phyloP scores from a whole-genome alignment of 2,113 vertebrate genomes.

The Marmota flaviventris region DNA sequence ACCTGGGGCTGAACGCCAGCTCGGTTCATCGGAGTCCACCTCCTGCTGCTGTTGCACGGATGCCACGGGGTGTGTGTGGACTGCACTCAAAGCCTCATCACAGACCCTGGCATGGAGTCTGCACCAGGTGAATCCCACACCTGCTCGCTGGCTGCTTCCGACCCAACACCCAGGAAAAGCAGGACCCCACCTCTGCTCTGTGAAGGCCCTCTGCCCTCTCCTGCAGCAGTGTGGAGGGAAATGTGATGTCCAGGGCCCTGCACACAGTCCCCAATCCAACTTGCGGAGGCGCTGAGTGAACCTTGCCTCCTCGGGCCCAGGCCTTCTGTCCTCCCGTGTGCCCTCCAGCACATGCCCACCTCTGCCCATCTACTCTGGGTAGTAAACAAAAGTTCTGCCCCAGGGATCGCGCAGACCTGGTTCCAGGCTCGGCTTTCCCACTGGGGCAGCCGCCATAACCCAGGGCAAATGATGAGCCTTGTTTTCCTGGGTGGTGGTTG shows the following conservation, averaged over 20 bases:
- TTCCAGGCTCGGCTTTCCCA: not conserved
- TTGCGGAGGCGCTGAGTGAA: not conserved
- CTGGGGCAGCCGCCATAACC: not conserved
- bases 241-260: not conserved
- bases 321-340: not conserved
- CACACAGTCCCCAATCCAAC: not conserved
- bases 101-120: not conserved
- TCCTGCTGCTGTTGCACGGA: not conserved
- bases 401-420: not conserved
- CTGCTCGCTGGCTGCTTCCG: not conserved
- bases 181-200: not conserved
- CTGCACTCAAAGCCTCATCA: not conserved
- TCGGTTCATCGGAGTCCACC: not conserved
- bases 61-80: not conserved
- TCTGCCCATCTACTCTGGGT: not conserved
- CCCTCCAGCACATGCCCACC: not conserved
- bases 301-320: rapidly evolving
- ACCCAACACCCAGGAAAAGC: not conserved
- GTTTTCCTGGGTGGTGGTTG: not conserved
- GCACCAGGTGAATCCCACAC: not conserved
- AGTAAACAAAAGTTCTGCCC: not conserved
- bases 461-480: not conserved
- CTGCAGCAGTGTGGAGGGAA: not conserved
- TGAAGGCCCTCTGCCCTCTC: not conserved
- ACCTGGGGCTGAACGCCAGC: not conserved